Evolutionary conservation across 2,113 vertebrate species (phyloP), one percentile per base, ranked within the genome.

Genomic region (Catharus bicknelli): DNA sequence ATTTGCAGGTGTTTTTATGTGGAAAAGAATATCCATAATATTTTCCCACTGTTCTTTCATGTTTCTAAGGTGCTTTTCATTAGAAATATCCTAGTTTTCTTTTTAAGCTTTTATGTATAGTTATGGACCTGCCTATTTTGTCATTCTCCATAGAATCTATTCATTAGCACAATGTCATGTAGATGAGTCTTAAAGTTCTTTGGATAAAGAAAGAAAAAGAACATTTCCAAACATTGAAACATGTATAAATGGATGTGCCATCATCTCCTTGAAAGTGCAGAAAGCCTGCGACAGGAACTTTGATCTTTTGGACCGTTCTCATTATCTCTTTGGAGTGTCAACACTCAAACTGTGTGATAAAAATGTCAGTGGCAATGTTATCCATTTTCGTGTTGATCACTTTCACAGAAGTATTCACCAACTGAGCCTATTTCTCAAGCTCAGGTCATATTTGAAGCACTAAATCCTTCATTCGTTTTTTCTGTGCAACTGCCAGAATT

Each of bases 361-460:
- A 95, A 95, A 91, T 72, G 64, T 87, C 86, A 94, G 61, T 80
- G 45, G 55, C 74, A 87, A 76, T 72, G 63, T 89, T 90, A 87
- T 17, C 82, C 73, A 47, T 93, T 95, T 95, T 80, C 70, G 43
- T 75, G 79, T 64, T 94, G 89, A 93, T 92, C 68, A 73, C 32
- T 90, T 94, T 48, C 73, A 86, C n/a, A 63, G 62, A 91, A 12
- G 13, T 57, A 34, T 76, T 90, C 78, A 79, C 36, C 29, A 84
- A 5, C 90, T 59, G 84, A 90, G 55, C 40, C 40, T 66, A 26
- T 91, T 85, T 85, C 75, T 91, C 51, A 95, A 36, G 48, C 27
- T 29, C 38, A 64, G 74, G 78, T 92, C 11, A 66, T 80, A 70
- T 91, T 64, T 86, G 38, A 90, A 83, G 42, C 42, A 47, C 40